Evolutionary conservation across 1,140 invertebrate species (phyloP).

Genomic region (Hyphantria cunea): DNA sequence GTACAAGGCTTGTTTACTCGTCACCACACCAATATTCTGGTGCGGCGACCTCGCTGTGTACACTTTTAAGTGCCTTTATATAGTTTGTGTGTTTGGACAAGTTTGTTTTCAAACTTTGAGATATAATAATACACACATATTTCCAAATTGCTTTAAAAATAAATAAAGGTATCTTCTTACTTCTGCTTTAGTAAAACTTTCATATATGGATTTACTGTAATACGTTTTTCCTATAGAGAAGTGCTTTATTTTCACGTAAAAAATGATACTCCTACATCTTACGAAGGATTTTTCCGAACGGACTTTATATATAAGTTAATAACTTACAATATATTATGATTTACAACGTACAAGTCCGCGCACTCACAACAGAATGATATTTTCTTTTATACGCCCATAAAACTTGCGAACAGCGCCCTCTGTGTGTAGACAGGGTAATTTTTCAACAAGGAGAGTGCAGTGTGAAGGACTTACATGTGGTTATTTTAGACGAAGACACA

Average conservation of each 20-base stretch:
- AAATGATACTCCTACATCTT: slow-evolving; percentile 15
- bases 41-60: slow-evolving; percentile 25
- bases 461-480: slow-evolving; percentile 43
- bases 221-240: too few species aligned
- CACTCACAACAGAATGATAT: slow-evolving; percentile 35
- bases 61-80: slow-evolving; percentile 25
- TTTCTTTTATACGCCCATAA: slow-evolving; percentile 20
- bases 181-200: too few species aligned
- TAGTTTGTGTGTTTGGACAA: slow-evolving; percentile 1
- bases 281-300: slow-evolving; percentile 13
- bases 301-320: slow-evolving; percentile 19
- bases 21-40: slow-evolving; percentile 14
- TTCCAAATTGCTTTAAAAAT: background rate
- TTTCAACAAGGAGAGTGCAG: slow-evolving; percentile 43
- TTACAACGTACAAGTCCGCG: slow-evolving; percentile 36
- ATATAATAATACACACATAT: background rate
- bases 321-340: slow-evolving; percentile 35
- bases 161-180: too few species aligned
- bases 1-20: slow-evolving; percentile 18
- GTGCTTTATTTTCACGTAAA: background rate
- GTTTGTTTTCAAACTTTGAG: slow-evolving; percentile 4
- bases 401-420: slow-evolving; percentile 16
- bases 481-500: slow-evolving; percentile 55
- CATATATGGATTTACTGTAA: too few species aligned
- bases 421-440: slow-evolving; percentile 38